Conservation (phyloP, 2,113 vertebrate genomes). For the Nannospalax galili region DNA sequence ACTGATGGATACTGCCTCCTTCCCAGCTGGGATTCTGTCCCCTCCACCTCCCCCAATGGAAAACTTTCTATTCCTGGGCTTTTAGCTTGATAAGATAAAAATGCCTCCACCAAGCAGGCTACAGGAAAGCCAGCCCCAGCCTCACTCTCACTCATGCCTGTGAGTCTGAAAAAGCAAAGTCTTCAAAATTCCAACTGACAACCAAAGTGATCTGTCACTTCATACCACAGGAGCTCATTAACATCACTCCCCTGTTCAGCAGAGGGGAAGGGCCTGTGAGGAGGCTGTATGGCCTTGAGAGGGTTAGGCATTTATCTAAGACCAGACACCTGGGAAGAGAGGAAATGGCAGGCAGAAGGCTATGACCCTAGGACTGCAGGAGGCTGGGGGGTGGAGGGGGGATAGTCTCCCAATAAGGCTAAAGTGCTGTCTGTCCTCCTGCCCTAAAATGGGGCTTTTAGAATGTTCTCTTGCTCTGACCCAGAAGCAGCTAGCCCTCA, state of each 20-base stretch:
- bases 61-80: constrained; percentile 92
- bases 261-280: background rate
- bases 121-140: constrained; percentile 74
- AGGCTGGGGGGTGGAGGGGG: background rate
- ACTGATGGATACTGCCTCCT: constrained; percentile 54
- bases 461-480: background rate
- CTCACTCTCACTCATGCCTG: constrained; percentile 18
- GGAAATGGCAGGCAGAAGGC: background rate
- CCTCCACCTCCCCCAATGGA: constrained; percentile 80
- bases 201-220: constrained; percentile 53
- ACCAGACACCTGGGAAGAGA: background rate
- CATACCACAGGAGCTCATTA: background rate
- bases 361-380: no score
- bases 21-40: constrained; percentile 64
- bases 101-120: constrained; percentile 82
- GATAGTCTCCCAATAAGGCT: no score
- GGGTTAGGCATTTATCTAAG: constrained; percentile 25
- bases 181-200: constrained; percentile 54
- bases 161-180: constrained; percentile 68
- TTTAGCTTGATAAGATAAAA: constrained; percentile 92
- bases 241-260: constrained; percentile 3
- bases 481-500: background rate
- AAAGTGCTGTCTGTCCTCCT: no score
- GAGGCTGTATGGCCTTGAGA: background rate
- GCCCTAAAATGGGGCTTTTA: background rate